Conservation (phyloP, 2,797 vertebrate species). For the Tolypeutes matacus region DNA sequence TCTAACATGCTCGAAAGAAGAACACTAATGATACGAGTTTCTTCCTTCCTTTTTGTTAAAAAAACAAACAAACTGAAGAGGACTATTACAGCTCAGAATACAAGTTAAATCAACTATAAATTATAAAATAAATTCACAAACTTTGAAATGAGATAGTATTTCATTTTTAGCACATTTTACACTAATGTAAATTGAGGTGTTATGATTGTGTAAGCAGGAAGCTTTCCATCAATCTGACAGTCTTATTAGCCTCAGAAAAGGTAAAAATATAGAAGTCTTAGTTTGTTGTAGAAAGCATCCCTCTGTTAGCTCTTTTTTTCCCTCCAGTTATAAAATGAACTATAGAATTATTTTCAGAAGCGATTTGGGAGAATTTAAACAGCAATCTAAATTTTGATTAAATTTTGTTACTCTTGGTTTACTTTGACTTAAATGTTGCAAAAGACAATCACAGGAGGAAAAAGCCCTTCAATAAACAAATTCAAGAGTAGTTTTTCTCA, state of each 20-base stretch:
- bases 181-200: conserved; percentile 69
- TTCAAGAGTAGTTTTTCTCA: background rate
- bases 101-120: conserved; percentile 65
- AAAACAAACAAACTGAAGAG: background rate
- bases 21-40: background rate
- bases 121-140: conserved; percentile 78
- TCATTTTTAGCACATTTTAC: conserved; percentile 74
- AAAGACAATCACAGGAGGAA: background rate
- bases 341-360: conserved; percentile 47
- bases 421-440: background rate
- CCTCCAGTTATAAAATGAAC: conserved; percentile 48
- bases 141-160: conserved; percentile 75
- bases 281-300: background rate
- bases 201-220: conserved; percentile 81
- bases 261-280: conserved; percentile 66
- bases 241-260: conserved; percentile 79
- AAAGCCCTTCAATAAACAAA: background rate
- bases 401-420: background rate
- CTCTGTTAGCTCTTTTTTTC: conserved; percentile 33
- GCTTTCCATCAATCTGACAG: conserved; percentile 80
- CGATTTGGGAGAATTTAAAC: background rate
- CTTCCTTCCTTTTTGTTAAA: background rate
- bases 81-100: conserved; percentile 49
- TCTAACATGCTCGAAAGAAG: background rate
- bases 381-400: background rate